Conservation (phyloP, 2,888 invertebrate species). For the Polyploca ridens region DNA sequence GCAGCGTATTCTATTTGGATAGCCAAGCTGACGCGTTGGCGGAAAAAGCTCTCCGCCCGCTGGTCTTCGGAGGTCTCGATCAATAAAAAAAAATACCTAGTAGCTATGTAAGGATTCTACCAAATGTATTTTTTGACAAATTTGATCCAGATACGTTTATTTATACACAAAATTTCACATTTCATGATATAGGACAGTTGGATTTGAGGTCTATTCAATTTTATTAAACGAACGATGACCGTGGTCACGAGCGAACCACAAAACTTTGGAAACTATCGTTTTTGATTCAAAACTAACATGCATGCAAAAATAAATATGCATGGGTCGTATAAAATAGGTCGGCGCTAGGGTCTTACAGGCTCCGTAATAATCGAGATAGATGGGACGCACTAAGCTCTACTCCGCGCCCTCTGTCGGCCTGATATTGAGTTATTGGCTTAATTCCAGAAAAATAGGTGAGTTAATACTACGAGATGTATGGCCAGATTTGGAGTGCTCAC, state of each 20-base stretch:
- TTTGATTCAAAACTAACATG: constrained; percentile 20
- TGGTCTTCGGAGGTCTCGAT: no score
- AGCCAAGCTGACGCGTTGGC: no score
- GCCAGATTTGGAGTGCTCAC: background rate
- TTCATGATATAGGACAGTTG: no score
- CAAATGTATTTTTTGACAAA: no score
- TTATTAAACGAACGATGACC: no score
- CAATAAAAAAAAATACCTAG: no score
- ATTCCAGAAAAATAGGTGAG: constrained; percentile 40
- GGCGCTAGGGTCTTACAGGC: constrained; percentile 14
- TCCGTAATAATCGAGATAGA: constrained; percentile 55
- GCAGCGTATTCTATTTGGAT: no score
- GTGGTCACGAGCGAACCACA: background rate
- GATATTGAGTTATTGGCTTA: constrained; percentile 52
- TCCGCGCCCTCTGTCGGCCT: constrained; percentile 34
- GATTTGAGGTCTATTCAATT: no score
- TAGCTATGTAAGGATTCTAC: no score
- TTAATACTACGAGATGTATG: constrained; percentile 21
- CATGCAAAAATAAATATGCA: constrained; percentile 40
- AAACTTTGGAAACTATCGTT: background rate
- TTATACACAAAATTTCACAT: no score
- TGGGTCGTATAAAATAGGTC: constrained; percentile 32
- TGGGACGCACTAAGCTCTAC: constrained; percentile 29
- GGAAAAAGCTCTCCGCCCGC: no score
- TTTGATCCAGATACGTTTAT: no score